Base-by-base conservation (phyloP, 2,113 vertebrate species). In the Ctenodactylus gundi region DNA sequence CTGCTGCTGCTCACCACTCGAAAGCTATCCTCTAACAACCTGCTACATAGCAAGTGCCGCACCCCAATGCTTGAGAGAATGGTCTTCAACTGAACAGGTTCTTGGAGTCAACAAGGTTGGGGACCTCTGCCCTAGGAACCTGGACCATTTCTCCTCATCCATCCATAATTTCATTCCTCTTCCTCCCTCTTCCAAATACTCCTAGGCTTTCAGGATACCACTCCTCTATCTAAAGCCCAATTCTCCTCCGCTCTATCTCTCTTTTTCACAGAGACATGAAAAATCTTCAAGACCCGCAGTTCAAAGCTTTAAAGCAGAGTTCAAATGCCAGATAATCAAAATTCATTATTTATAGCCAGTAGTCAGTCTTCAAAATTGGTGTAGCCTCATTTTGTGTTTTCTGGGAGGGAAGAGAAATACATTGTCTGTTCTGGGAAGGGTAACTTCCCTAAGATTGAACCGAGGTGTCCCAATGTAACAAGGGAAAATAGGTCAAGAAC, bases 361-460 rank as follows among this genome's bases (percentile, higher is more conserved):
- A 94, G 34, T 83, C 36, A 84, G 60, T 86, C 60, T 62, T 96
- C 36, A 92, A 89, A 89, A 73, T 92, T 83, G 77, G 83, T 13
- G 9, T 51, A 57, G n/a, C 80, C 14, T 86, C 10, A 92, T 80
- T 29, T 75, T n/a, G 8, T 77, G n/a, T n/a, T 85, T 21, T 90
- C 36, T 70, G 39, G 46, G 82, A 92, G 60, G 39, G 21, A 93
- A 31, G 75, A 53, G 60, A 89, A 95, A 92, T 94, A 83, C 78
- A 86, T 87, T 75, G 92, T 85, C 34, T 55, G 49, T 85, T 89
- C 64, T 88, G 39, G 29, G n/a, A 91, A 8, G 17, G 15, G 39
- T 82, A 15, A 60, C 18, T 77, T 46, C 39, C 21, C 34, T 29
- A 57, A 73, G 25, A 72, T 64, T 83, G 65, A 85, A 25, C 29